Evolutionary conservation across 1,140 invertebrate species (phyloP).

Genomic region (Subanguina moxae): DNA sequence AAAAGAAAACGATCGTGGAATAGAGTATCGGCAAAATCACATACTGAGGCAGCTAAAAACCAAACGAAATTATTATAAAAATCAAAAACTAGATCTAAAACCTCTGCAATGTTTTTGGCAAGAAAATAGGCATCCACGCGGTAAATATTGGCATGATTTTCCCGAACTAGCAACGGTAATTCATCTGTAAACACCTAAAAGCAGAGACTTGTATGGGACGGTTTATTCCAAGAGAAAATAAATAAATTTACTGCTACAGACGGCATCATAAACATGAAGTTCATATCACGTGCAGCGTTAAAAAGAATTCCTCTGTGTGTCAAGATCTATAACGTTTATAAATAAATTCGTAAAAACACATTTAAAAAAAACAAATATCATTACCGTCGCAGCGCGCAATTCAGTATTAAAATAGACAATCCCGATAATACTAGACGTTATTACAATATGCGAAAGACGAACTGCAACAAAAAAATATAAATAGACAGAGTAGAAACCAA

Average conservation of each 20-base stretch:
- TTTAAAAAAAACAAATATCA: constrained; percentile 78
- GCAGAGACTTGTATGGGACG: no score
- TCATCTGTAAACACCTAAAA: constrained; percentile 82
- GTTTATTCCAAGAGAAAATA: no score
- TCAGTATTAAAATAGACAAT: constrained; percentile 80
- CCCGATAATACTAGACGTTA: constrained; percentile 65
- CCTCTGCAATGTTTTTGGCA: constrained; percentile 67
- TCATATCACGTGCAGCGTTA: constrained; percentile 63
- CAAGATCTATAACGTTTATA: no score
- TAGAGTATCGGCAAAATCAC: constrained; percentile 77
- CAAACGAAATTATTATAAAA: not conserved
- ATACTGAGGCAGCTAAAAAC: constrained; percentile 40
- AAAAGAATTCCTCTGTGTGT: constrained; percentile 59
- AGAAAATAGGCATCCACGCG: constrained; percentile 85
- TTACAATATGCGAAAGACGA: no score
- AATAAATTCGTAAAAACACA: no score
- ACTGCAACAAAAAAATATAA: constrained; percentile 10
- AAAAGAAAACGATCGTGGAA: constrained; percentile 75
- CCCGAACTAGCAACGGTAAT: constrained; percentile 81
- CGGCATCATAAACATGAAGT: constrained; percentile 67
- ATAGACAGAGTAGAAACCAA: constrained; percentile 61
- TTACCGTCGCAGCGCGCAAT: constrained; percentile 82
- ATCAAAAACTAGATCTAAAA: constrained; percentile 53
- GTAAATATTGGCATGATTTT: constrained; percentile 86
- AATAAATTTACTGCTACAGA: no score